Evolutionary conservation across 2,797 vertebrate species (phyloP).

Genomic region (Glyptemys insculpta): DNA sequence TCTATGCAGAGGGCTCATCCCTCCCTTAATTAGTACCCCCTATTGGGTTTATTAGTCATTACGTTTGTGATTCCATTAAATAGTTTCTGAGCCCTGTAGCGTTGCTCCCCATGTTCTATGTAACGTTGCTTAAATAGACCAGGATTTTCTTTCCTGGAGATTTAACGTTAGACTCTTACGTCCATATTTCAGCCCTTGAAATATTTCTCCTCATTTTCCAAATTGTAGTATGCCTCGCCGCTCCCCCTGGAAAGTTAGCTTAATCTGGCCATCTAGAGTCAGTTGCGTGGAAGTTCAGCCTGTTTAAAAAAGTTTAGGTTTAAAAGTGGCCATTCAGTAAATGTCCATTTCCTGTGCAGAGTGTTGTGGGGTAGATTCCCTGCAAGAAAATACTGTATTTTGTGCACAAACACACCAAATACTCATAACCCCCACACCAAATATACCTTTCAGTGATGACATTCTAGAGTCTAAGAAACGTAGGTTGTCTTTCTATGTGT

Average conservation of each 20-base stretch:
- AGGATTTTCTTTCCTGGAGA: not conserved
- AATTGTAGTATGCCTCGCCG: not conserved
- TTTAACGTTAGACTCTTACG: accelerated
- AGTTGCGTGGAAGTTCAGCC: not conserved
- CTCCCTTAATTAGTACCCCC: not conserved
- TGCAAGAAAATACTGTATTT: not conserved
- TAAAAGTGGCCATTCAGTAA: not conserved
- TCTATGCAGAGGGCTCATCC: not conserved
- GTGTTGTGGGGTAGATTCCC: not conserved
- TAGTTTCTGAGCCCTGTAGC: not conserved
- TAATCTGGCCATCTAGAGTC: not conserved
- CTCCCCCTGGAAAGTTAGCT: not conserved
- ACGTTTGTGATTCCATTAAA: not conserved
- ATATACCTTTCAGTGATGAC: not conserved
- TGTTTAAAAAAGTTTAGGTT: not conserved
- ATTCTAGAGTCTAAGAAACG: no score
- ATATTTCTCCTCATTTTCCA: not conserved
- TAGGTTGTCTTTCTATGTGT: no score
- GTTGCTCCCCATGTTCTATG: not conserved
- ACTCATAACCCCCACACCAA: not conserved
- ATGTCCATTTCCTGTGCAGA: not conserved
- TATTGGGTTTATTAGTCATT: not conserved
- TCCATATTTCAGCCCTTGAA: no score
- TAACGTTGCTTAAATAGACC: not conserved
- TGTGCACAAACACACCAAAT: not conserved